Percentiles rank a stretch among this genome's conserved stretches.
Evolutionary conservation across 2,888 invertebrate genomes (phyloP).

Genomic region (Erannis defoliaria): DNA sequence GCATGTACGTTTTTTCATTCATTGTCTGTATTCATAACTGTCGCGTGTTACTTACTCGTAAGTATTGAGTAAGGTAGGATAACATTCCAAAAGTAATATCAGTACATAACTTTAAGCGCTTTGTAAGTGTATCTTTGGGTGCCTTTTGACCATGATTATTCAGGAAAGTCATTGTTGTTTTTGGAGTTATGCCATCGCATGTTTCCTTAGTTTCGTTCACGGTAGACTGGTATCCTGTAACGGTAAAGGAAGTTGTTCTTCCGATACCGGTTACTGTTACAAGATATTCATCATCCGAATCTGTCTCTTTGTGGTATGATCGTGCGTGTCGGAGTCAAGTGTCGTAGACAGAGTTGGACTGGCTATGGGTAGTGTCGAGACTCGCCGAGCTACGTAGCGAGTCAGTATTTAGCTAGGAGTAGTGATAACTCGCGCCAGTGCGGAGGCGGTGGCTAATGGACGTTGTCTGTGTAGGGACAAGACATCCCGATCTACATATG

Average conservation of each 20-base stretch:
- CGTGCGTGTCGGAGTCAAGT: slow-evolving; percentile 50
- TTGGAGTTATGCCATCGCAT: slow-evolving; percentile 43
- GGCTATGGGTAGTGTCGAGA: slow-evolving; percentile 53
- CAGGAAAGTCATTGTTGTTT: slow-evolving; percentile 38
- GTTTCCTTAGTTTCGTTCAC: slow-evolving; percentile 41
- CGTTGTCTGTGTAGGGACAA: slow-evolving; percentile 91
- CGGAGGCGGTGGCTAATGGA: slow-evolving; percentile 49
- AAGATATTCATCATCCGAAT: slow-evolving; percentile 48
- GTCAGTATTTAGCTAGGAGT: slow-evolving; percentile 54
- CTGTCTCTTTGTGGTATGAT: slow-evolving; percentile 45
- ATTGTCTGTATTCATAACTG: slow-evolving; percentile 29
- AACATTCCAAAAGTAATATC: slow-evolving; percentile 13
- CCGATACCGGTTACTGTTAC: slow-evolving; percentile 42
- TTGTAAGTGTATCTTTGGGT: slow-evolving; percentile 33
- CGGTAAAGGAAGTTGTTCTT: slow-evolving; percentile 36
- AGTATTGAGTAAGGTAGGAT: slow-evolving; percentile 29
- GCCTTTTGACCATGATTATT: slow-evolving; percentile 30
- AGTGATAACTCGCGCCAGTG: slow-evolving; percentile 58
- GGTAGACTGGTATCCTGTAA: slow-evolving; percentile 47
- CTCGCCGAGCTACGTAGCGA: slow-evolving; percentile 47
- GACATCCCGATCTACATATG: slow-evolving; percentile 99
- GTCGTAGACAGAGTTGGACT: slow-evolving; percentile 64
- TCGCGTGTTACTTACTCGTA: slow-evolving; percentile 25
- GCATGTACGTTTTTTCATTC: slow-evolving; percentile 41
- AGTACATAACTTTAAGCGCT: slow-evolving; percentile 36